Conservation (phyloP, 2,888 invertebrate species). For the Volucella inanis region DNA sequence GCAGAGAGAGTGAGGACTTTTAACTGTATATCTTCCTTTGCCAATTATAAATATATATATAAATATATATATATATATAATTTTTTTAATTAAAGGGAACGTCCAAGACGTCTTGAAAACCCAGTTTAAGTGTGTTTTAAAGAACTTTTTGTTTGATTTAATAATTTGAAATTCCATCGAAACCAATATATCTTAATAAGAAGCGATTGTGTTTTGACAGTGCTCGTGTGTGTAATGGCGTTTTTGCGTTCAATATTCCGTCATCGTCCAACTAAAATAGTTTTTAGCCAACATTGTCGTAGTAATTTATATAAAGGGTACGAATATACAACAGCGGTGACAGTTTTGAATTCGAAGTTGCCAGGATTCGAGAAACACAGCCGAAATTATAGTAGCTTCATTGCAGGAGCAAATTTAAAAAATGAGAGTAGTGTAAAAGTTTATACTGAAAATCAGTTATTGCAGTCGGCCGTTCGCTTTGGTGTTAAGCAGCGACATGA, state of each 20-base stretch:
- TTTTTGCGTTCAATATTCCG: constrained; percentile 82
- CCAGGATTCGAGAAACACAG: constrained; percentile 38
- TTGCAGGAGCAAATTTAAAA: constrained; percentile 21
- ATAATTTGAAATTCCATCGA: constrained; percentile 21
- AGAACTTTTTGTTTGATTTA: constrained; percentile 1
- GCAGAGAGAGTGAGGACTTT: constrained; percentile 5
- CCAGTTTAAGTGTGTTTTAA: neutral
- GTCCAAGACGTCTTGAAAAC: too few species aligned
- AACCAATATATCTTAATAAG: constrained; percentile 21
- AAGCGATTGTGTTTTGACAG: constrained; percentile 8
- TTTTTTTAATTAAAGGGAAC: too few species aligned
- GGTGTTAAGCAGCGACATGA: constrained; percentile 9
- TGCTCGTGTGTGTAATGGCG: constrained; percentile 82
- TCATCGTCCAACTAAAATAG: constrained; percentile 80
- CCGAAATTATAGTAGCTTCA: constrained; percentile 21
- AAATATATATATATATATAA: too few species aligned
- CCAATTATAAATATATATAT: too few species aligned
- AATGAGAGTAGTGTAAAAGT: constrained; percentile 35
- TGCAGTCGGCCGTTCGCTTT: constrained; percentile 21
- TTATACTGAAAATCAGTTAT: constrained; percentile 43
- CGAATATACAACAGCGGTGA: constrained; percentile 30
- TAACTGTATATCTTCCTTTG: constrained; percentile 18
- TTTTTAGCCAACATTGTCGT: constrained; percentile 76
- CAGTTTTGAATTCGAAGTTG: constrained; percentile 32
- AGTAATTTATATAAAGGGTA: constrained; percentile 45